phyloP scores from a whole-genome alignment of 2,797 vertebrate species.

The Halcyon chelicuti region DNA sequence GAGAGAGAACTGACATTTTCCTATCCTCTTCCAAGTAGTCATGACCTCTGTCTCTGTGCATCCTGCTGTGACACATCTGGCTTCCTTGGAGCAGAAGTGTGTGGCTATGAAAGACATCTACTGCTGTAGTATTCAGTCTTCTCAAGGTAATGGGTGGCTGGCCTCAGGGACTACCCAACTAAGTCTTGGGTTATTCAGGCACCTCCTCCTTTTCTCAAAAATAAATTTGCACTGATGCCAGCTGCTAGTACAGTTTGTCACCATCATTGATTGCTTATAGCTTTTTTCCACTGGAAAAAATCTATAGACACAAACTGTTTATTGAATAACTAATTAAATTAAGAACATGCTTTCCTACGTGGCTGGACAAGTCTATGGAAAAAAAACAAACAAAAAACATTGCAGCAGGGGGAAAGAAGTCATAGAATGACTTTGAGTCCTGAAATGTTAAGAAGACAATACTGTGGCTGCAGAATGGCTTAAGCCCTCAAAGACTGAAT shows the following conservation, averaged over 20 bases:
- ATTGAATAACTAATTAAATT: neutral
- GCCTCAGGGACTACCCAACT: neutral
- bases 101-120: neutral
- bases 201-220: neutral
- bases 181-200: neutral
- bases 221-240: neutral
- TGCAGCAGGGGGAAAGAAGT: neutral
- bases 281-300: conserved; percentile 23
- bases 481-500: neutral
- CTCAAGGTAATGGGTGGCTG: neutral
- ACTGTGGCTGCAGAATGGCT: neutral
- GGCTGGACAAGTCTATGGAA: neutral
- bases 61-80: neutral
- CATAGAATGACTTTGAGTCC: neutral
- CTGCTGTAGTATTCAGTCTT: neutral
- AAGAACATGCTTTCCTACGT: neutral
- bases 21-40: neutral
- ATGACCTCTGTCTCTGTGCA: neutral
- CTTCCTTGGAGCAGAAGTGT: neutral
- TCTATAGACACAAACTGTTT: neutral
- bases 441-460: neutral
- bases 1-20: neutral
- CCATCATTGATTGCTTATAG: neutral
- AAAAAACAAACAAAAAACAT: neutral
- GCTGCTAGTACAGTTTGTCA: neutral